Conservation (phyloP, 2,113 vertebrate species). For the Corythoichthys intestinalis region DNA sequence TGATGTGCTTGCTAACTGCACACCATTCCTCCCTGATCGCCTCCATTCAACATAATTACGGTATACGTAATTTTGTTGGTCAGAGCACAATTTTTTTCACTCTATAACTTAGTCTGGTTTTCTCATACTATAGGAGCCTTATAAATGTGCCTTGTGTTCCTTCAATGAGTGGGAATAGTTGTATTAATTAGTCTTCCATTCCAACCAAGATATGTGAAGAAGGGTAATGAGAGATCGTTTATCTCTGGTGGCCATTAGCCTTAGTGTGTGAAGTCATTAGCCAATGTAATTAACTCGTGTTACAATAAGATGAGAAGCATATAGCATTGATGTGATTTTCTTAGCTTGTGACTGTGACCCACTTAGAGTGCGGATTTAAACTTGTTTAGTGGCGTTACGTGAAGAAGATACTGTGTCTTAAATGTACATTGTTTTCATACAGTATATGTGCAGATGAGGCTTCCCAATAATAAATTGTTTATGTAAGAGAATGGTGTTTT, state of each 20-base stretch:
- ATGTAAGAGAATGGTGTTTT: not conserved
- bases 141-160: constrained; percentile 15
- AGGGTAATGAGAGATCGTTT: constrained; percentile 63
- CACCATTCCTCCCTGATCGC: not conserved
- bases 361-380: constrained; percentile 24
- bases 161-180: constrained; percentile 20
- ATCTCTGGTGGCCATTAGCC: constrained; percentile 58
- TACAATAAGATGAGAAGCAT: constrained; percentile 42
- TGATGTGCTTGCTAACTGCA: not conserved
- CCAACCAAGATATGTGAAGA: constrained; percentile 34
- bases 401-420: not conserved
- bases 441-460: constrained; percentile 1
- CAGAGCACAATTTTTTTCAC: not conserved
- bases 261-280: constrained; percentile 59
- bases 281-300: constrained; percentile 61
- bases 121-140: not conserved
- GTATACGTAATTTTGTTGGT: not conserved
- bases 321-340: constrained; percentile 22
- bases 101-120: not conserved
- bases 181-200: constrained; percentile 37
- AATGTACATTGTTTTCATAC: constrained; percentile 4
- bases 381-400: not conserved
- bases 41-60: not conserved
- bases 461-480: not conserved
- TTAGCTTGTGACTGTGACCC: constrained; percentile 35